Evolutionary conservation across 2,888 invertebrate genomes (phyloP).

Genomic region (Flexamia atlantica): DNA sequence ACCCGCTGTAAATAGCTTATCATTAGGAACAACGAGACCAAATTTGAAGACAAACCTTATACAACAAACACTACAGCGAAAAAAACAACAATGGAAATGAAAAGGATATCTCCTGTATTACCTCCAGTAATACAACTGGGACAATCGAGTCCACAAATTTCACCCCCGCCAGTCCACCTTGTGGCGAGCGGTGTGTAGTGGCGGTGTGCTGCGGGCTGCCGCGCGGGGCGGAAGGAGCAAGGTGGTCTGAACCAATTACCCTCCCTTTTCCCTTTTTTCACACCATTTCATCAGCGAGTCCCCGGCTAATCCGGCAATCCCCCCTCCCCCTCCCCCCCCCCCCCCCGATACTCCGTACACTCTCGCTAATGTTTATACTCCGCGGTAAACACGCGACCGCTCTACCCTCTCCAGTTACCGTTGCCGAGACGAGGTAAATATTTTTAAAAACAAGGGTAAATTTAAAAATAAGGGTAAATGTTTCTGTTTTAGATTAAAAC

Average conservation of each 20-base stretch:
- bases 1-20: no score
- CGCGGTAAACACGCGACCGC: constrained; percentile 10
- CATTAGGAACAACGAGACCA: no score
- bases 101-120: no score
- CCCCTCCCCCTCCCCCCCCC: constrained; percentile 30
- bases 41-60: no score
- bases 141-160: no score
- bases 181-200: neutral
- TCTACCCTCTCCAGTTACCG: neutral
- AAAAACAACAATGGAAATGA: no score
- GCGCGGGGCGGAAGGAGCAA: constrained; percentile 8
- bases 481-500: no score
- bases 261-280: constrained; percentile 53
- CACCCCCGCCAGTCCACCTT: neutral
- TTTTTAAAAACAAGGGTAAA: neutral
- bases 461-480: no score
- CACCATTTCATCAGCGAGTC: constrained; percentile 56
- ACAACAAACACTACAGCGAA: no score
- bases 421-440: neutral
- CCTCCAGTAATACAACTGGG: no score
- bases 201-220: neutral
- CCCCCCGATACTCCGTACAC: constrained; percentile 19
- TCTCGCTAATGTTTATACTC: constrained; percentile 58
- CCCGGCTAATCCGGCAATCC: constrained; percentile 53
- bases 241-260: constrained; percentile 41